Percentiles rank a stretch among this genome's conserved stretches.
Conservation (phyloP, 2,888 invertebrate genomes). For the Lepidochrysops patricia region DNA sequence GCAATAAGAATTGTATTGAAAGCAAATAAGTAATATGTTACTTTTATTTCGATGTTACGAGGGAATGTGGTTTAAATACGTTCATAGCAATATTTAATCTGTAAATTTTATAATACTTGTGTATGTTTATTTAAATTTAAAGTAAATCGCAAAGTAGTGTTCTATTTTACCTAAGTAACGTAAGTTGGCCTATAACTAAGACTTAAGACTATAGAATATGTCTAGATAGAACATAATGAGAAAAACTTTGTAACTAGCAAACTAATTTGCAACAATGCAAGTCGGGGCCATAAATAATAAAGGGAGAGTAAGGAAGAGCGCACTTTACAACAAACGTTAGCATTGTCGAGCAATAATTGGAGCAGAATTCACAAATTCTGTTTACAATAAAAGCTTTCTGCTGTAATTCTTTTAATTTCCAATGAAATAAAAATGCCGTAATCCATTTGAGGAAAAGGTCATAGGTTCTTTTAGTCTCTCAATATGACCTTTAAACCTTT, state of each 20-base stretch:
- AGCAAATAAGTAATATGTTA: too few relatives aligned
- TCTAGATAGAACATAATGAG: neutral
- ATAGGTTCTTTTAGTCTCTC: neutral
- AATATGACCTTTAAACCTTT: neutral
- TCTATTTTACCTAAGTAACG: too few relatives aligned
- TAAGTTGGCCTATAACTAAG: neutral
- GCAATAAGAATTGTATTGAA: neutral
- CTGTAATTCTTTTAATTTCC: neutral
- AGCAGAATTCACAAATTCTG: neutral
- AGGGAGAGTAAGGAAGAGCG: neutral
- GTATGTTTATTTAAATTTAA: too few relatives aligned
- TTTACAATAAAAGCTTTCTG: neutral
- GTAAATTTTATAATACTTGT: too few relatives aligned
- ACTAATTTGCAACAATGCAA: neutral
- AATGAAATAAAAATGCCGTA: neutral
- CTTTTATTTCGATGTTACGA: too few relatives aligned
- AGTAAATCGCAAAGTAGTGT: too few relatives aligned
- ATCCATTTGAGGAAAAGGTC: neutral
- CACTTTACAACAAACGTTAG: neutral
- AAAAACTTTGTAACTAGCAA: neutral
- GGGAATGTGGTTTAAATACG: too few relatives aligned
- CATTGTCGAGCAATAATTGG: neutral
- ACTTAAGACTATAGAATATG: neutral
- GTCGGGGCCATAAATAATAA: neutral
- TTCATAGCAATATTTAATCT: too few relatives aligned